Evolutionary conservation across 2,888 invertebrate species (phyloP).

Genomic region (Drosophila neonasuta): DNA sequence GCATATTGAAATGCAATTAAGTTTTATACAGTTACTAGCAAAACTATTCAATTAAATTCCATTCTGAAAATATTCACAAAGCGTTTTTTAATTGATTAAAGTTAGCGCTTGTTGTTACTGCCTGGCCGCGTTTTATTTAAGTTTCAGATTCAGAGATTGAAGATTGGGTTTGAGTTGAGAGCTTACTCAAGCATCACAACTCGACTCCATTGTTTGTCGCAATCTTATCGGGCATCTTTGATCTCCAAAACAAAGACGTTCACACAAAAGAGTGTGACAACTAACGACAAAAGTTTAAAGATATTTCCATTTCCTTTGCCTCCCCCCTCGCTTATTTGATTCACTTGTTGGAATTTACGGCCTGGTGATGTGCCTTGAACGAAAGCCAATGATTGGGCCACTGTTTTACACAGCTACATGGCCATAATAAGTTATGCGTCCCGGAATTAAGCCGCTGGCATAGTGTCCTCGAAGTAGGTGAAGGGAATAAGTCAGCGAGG

Average conservation of each 20-base stretch:
- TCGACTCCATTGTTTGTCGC: conserved; percentile 32
- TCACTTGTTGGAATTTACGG: conserved; percentile 66
- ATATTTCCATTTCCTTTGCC: conserved; percentile 8
- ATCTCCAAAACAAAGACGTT: conserved; percentile 42
- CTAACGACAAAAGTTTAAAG: conserved; percentile 52
- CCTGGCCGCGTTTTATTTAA: not conserved
- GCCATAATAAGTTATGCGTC: conserved; percentile 53
- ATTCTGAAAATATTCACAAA: not conserved
- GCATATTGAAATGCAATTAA: conserved; percentile 10
- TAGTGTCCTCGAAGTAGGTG: not conserved
- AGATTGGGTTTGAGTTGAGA: not conserved
- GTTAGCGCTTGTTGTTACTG: not conserved
- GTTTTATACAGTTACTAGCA: not conserved
- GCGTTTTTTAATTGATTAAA: conserved; percentile 7
- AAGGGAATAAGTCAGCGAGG: not conserved
- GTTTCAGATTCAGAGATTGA: not conserved
- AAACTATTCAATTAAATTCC: not conserved
- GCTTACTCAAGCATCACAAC: conserved; percentile 9
- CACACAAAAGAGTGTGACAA: conserved; percentile 61
- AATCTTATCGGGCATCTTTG: conserved; percentile 57
- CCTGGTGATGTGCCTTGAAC: conserved; percentile 43
- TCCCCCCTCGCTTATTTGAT: not conserved
- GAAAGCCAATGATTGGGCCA: conserved; percentile 56
- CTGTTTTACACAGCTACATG: conserved; percentile 28
- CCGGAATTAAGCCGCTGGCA: conserved; percentile 48